These are phyloP conservation scores for Crotalus helleri DNA, from an alignment of 2,113 vertebrate species.

Conservation along the genomic window DNA sequence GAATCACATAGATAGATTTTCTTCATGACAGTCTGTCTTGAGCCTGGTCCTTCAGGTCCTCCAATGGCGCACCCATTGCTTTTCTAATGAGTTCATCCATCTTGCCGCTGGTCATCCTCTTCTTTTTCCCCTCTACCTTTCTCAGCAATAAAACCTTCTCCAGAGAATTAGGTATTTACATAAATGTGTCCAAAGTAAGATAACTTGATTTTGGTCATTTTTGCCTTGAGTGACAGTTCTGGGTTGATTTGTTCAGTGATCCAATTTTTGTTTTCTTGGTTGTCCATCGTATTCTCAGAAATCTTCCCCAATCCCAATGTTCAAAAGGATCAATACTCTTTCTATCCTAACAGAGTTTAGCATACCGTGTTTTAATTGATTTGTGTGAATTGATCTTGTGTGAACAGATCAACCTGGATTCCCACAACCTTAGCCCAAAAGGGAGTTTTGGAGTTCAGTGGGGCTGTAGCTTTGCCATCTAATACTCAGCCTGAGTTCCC, in stretches of 20 bases:
- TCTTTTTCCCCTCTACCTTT: not conserved
- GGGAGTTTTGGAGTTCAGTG: not conserved
- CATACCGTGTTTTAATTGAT: not conserved
- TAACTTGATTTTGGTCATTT: not conserved
- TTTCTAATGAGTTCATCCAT: not conserved
- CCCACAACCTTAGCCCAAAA: not conserved
- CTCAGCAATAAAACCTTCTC: not conserved
- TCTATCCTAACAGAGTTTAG: not conserved
- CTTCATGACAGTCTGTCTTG: not conserved
- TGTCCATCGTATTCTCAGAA: not conserved
- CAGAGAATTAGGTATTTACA: not conserved
- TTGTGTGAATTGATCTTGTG: not conserved
- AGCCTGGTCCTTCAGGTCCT: not conserved
- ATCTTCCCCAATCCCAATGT: not conserved
- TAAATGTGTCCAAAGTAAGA: not conserved
- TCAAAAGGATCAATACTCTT: not conserved
- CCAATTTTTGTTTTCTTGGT: not conserved
- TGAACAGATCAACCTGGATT: not conserved
- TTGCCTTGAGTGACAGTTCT: not conserved
- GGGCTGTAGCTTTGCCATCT: not conserved
- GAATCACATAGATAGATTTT: not conserved
- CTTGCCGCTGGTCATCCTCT: not conserved
- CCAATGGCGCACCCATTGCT: not conserved
- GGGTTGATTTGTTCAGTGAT: not conserved
- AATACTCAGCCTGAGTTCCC: not conserved